These are phyloP conservation scores for Neolamprologus modestus DNA, from an alignment of 2,113 vertebrate species.

Conservation along the genomic window DNA sequence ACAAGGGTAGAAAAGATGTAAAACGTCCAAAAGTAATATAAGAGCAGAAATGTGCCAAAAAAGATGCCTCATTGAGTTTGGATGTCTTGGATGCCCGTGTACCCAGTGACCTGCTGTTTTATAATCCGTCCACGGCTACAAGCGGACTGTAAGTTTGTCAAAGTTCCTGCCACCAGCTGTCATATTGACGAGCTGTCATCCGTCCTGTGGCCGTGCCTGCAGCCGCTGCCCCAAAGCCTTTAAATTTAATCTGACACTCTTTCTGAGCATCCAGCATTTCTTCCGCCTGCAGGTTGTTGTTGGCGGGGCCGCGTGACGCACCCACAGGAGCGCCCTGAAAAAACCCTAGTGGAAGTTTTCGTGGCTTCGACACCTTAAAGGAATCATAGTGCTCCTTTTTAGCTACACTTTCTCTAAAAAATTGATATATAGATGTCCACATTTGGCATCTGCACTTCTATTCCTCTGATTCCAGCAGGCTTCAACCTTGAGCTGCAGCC, in stretches of 20 bases:
- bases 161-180: background rate
- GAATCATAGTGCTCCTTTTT: background rate
- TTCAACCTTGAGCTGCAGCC: slow-evolving; percentile 42
- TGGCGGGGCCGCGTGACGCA: background rate
- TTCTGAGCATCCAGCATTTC: background rate
- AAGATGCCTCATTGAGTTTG: background rate
- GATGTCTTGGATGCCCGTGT: background rate
- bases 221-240: background rate
- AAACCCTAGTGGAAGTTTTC: background rate
- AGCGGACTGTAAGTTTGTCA: background rate
- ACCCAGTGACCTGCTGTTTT: background rate
- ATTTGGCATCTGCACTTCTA: slow-evolving; percentile 24
- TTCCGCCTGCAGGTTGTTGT: background rate
- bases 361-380: background rate
- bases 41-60: background rate
- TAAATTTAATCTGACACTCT: background rate
- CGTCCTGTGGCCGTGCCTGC: background rate
- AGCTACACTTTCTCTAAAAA: background rate
- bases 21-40: background rate
- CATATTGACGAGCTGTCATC: background rate
- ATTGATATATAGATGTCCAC: background rate
- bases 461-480: slow-evolving; percentile 27
- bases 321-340: background rate
- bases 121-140: background rate
- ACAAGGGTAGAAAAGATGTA: background rate